These are phyloP conservation scores for Apostichopus parvimensis DNA, from an alignment of 35 echinoderm and acorn worm genomes.

Conservation along the genomic window DNA sequence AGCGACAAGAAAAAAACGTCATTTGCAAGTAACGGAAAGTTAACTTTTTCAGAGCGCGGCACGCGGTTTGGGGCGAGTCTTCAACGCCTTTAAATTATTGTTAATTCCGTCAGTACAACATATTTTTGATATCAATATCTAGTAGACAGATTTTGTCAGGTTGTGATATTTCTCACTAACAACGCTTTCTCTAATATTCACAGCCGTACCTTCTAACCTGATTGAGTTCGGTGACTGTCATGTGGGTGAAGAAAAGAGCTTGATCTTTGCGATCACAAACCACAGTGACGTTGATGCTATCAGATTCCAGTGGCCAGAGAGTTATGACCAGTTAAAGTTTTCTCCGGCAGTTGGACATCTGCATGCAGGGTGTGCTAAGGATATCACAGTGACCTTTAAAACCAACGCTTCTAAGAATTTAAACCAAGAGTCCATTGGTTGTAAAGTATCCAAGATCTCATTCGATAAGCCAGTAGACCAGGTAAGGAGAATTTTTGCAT, in stretches of 20 bases:
- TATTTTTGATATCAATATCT: too few relatives aligned
- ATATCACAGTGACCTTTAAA: conserved; percentile 90
- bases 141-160: too few relatives aligned
- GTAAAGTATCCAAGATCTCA: conserved; percentile 91
- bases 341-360: conserved; percentile 88
- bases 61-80: too few relatives aligned
- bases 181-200: neutral
- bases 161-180: neutral
- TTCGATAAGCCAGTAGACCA: conserved; percentile 89
- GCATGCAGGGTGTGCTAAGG: conserved; percentile 84
- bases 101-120: too few relatives aligned
- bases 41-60: too few relatives aligned
- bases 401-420: conserved; percentile 62
- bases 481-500: conserved; percentile 43
- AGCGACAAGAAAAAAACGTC: too few relatives aligned
- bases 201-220: conserved; percentile 89
- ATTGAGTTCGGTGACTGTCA: conserved; percentile 97
- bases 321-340: conserved; percentile 87
- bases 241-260: conserved; percentile 74
- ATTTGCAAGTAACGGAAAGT: too few relatives aligned
- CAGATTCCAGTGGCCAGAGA: conserved; percentile 99
- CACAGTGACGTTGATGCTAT: conserved; percentile 80
- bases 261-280: conserved; percentile 94
- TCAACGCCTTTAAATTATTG: too few relatives aligned
- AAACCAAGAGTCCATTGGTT: conserved; percentile 60